Evolutionary conservation across 2,113 vertebrate species (phyloP).

Genomic region (Chionis minor): DNA sequence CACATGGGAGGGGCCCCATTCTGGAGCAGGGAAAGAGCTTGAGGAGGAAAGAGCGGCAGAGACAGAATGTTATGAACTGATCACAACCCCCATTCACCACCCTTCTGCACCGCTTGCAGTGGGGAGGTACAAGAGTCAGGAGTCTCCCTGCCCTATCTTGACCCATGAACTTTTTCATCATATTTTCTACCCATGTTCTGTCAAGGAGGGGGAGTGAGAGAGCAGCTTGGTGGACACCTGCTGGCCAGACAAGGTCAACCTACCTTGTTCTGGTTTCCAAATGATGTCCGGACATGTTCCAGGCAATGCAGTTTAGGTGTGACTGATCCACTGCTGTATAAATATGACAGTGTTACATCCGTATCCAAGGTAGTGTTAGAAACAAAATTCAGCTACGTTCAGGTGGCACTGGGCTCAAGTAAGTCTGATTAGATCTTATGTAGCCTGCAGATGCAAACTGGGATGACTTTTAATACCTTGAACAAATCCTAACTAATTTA

Average conservation of each 20-base stretch:
- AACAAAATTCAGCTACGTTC: background rate
- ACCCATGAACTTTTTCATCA: background rate
- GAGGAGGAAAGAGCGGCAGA: background rate
- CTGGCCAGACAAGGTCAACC: background rate
- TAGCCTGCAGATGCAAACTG: background rate
- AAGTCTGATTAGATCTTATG: background rate
- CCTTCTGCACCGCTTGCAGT: fast-evolving
- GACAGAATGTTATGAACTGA: background rate
- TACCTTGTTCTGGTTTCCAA: background rate
- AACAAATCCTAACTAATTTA: background rate
- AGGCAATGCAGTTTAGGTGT: background rate
- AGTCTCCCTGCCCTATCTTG: background rate
- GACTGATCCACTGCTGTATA: background rate
- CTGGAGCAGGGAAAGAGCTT: background rate
- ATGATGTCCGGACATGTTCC: background rate
- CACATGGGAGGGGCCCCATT: fast-evolving
- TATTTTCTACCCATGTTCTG: background rate
- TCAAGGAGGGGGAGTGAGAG: background rate
- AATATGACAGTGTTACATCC: background rate
- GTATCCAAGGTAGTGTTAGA: background rate
- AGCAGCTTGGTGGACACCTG: background rate
- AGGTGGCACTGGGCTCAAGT: background rate
- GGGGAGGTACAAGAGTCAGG: background rate
- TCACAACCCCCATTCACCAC: background rate
- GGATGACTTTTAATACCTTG: background rate